Base-by-base conservation (phyloP, 1,140 invertebrate genomes). In the Listronotus oregonensis region DNA sequence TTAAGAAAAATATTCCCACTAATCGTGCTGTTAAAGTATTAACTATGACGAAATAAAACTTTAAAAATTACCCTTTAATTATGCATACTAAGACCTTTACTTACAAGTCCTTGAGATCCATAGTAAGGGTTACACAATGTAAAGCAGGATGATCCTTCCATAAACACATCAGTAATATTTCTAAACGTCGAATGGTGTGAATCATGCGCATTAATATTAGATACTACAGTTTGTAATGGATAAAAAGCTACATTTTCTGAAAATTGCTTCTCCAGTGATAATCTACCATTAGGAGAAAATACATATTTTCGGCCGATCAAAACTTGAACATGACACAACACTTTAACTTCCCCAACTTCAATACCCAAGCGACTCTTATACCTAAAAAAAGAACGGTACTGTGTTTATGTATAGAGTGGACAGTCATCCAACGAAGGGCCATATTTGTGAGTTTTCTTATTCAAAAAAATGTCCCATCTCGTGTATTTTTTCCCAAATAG, bases 81-180 rank as follows among this genome's bases (percentile, higher is more conserved):
- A n/a, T n/a, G n/a, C n/a, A n/a, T 27, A 46, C n/a, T 46, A 12
- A 51, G n/a, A 27, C 3, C 21, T 62, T 15, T 18, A 68, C 67
- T 66, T 70, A 94, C 91, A 71, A 88, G 85, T 46, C 89, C 93
- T 72, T 86, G 82, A 50, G 85, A 85, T 11, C 93, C 94, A 79
- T 94, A 96, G 79, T 92, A 87, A 2, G 88, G 89, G 67, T 86
- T 84, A 0, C 87, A 88, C 7, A 95, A 77, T 79, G 94, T 87
- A 74, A 96, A 96, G 55, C 92, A 88, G 1, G 75, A 71, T 46
- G 83, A 85, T 0, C 86, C 86, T 3, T 79, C 74, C 1, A 86
- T 84, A 71, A 93, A 96, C 0, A 94, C 81, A 37, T 94, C 86
- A n/a, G 85, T 80, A 11, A 93, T 78, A 14, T 84, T 66, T 31